phyloP scores from a whole-genome alignment of 2,113 vertebrate genomes.

The Coturnix japonica region DNA sequence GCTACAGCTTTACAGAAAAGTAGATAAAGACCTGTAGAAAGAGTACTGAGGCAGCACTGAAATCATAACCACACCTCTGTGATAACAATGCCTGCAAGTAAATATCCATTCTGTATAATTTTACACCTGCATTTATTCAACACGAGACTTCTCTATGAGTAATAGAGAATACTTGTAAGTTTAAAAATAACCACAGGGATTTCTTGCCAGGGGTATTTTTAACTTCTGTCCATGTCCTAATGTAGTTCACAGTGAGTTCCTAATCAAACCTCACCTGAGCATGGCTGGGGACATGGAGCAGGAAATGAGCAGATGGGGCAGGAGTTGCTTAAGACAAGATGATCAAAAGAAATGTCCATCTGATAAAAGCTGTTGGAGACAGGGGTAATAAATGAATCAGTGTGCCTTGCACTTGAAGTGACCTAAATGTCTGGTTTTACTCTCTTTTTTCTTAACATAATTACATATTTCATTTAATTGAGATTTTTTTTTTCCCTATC shows the following conservation, averaged over 20 bases:
- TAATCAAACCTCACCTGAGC: background rate
- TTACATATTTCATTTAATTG: background rate
- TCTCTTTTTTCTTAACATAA: background rate
- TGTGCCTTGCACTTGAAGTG: background rate
- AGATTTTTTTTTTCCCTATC: background rate
- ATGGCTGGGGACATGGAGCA: accelerated
- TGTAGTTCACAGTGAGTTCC: background rate
- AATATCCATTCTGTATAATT: background rate
- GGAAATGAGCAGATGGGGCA: background rate
- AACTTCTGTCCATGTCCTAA: background rate
- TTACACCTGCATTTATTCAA: background rate
- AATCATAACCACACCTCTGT: background rate
- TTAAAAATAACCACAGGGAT: background rate
- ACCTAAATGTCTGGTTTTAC: background rate
- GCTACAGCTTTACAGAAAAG: background rate
- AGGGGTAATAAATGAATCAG: background rate
- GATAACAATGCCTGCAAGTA: background rate
- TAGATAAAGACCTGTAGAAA: background rate
- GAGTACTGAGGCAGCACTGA: background rate
- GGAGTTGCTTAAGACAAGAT: background rate
- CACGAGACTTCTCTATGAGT: background rate
- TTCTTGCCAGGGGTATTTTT: background rate
- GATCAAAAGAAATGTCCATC: accelerated
- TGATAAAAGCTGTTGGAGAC: background rate
- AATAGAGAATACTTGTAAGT: background rate